Conservation (phyloP, 2,113 vertebrate species). For the Centrocercus urophasianus region DNA sequence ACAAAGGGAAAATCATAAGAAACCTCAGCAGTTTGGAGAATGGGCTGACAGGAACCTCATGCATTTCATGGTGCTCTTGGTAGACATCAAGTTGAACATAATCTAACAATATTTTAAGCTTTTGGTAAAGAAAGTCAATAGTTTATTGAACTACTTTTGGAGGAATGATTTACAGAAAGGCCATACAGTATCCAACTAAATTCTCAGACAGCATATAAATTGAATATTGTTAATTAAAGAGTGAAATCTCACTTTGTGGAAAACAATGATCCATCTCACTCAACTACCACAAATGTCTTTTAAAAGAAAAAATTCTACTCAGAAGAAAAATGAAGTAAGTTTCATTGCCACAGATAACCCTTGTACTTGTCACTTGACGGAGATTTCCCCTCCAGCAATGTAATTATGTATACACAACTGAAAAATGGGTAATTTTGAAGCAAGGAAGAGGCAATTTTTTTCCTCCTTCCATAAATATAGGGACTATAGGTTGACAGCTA, state of each 20-base stretch:
- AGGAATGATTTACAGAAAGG: not conserved
- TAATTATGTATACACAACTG: not conserved
- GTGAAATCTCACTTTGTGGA: not conserved
- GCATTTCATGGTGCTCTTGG: not conserved
- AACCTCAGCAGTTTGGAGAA: not conserved
- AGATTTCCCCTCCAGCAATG: not conserved
- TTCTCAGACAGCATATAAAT: not conserved
- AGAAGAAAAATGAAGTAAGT: not conserved
- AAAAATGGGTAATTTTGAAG: not conserved
- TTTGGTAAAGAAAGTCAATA: too few relatives aligned
- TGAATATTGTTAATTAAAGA: not conserved
- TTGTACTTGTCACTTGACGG: not conserved
- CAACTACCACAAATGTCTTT: not conserved
- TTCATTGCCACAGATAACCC: not conserved
- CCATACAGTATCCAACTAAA: not conserved
- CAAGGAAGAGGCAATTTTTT: not conserved
- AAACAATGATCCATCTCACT: not conserved
- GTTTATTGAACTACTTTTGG: not conserved
- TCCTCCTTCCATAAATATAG: not conserved
- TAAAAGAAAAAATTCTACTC: not conserved
- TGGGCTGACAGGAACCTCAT: not conserved
- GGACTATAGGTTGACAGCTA: not conserved
- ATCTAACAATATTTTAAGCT: not conserved
- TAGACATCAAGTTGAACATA: not conserved
- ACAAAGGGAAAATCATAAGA: not conserved